Evolutionary conservation across 1,140 invertebrate species (phyloP).

Genomic region (Drosophila obscura): DNA sequence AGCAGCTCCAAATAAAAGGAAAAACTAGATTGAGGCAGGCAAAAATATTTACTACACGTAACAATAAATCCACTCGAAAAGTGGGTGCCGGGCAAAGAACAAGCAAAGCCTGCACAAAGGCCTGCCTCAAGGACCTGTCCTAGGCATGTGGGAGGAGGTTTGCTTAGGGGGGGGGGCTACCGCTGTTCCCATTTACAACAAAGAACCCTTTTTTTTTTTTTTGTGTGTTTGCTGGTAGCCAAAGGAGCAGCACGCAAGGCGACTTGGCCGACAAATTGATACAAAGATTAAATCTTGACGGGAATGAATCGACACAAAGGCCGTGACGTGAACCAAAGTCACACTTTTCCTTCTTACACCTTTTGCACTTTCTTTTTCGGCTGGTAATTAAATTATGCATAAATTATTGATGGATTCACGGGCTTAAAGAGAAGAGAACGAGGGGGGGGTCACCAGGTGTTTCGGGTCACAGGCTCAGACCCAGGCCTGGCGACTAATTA

Average conservation of each 20-base stretch:
- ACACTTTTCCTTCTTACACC: background rate
- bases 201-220: constrained; percentile 20
- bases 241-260: constrained; percentile 46
- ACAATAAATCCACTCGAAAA: constrained; percentile 74
- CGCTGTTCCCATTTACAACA: constrained; percentile 39
- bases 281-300: constrained; percentile 67
- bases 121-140: background rate
- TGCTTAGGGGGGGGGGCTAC: constrained; percentile 1
- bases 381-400: constrained; percentile 59
- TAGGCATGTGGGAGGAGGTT: constrained; percentile 1
- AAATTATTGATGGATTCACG: constrained; percentile 41
- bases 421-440: background rate
- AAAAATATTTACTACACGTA: constrained; percentile 72
- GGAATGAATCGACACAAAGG: constrained; percentile 34
- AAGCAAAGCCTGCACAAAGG: constrained; percentile 54
- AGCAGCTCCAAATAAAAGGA: constrained; percentile 12
- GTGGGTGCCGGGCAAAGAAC: constrained; percentile 39
- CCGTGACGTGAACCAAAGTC: background rate
- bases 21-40: constrained; percentile 34
- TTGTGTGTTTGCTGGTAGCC: no score
- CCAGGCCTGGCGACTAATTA: constrained; percentile 53
- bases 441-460: constrained; percentile 44
- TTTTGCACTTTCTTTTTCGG: constrained; percentile 9
- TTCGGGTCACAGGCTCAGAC: constrained; percentile 26
- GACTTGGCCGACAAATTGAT: constrained; percentile 72